Evolutionary conservation across 2,113 vertebrate species (phyloP).

Genomic region (Tetraodon nigroviridis): DNA sequence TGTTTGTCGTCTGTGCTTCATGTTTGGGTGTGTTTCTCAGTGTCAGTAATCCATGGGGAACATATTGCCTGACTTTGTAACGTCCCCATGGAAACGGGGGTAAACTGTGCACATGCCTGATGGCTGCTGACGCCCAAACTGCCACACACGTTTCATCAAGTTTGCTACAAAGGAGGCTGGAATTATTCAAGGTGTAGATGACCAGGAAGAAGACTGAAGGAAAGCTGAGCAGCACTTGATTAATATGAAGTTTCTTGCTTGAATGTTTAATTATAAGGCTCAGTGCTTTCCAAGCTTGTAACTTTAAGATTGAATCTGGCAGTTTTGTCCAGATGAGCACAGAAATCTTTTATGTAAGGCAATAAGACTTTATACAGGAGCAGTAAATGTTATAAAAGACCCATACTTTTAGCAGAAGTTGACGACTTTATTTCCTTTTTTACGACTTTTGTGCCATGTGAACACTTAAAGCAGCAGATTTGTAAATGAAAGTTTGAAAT

Average conservation of each 20-base stretch:
- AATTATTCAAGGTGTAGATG: conserved; percentile 11
- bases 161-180: neutral
- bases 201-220: conserved; percentile 19
- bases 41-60: conserved; percentile 51
- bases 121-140: conserved; percentile 3
- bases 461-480: too few species aligned
- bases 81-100: conserved; percentile 5
- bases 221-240: conserved; percentile 33
- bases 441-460: too few species aligned
- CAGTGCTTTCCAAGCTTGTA: conserved; percentile 50
- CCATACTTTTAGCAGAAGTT: too few species aligned
- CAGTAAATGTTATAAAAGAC: too few species aligned
- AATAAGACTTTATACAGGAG: conserved; percentile 4
- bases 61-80: conserved; percentile 21
- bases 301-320: conserved; percentile 55
- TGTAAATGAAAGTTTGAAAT: too few species aligned
- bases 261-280: conserved; percentile 63
- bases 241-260: conserved; percentile 60
- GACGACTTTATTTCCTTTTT: too few species aligned
- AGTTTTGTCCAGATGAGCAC: conserved; percentile 18
- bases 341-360: conserved; percentile 42
- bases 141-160: neutral
- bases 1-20: conserved; percentile 20
- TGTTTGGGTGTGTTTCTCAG: conserved; percentile 25
- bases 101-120: neutral